Conservation (phyloP, 2,797 vertebrate genomes). For the Oreonectes daqikongensis region DNA sequence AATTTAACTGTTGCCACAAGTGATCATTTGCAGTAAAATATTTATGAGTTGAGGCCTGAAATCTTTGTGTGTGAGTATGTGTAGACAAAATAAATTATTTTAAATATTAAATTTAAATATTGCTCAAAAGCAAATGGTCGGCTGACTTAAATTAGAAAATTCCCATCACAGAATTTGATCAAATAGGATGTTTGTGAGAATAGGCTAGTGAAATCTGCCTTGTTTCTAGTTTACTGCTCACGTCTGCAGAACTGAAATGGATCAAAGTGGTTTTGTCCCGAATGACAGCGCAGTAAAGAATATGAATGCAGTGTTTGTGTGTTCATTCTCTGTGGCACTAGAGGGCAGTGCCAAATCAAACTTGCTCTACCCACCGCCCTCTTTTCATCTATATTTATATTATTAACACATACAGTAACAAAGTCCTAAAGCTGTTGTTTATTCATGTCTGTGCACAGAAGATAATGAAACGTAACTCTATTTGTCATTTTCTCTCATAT, state of each 20-base stretch:
- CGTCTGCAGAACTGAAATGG: neutral
- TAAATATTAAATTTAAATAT: too few relatives aligned
- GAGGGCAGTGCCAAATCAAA: constrained; percentile 28
- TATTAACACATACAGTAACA: too few relatives aligned
- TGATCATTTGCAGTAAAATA: too few relatives aligned
- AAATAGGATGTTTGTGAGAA: neutral
- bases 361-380: neutral
- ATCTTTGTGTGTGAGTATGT: too few relatives aligned
- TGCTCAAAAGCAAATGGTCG: too few relatives aligned
- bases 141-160: too few relatives aligned
- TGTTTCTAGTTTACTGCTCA: neutral
- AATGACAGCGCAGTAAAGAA: neutral
- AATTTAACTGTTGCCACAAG: too few relatives aligned
- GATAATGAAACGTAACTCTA: neutral
- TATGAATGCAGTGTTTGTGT: neutral
- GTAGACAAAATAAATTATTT: too few relatives aligned
- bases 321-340: constrained; percentile 9
- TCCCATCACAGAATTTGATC: too few relatives aligned
- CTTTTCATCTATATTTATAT: neutral
- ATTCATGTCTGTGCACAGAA: neutral
- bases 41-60: too few relatives aligned
- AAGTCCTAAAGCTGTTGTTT: too few relatives aligned
- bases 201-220: neutral
- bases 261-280: neutral
- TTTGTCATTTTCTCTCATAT: neutral